Conservation (phyloP, 2,113 vertebrate species). For the Cacatua alba region DNA sequence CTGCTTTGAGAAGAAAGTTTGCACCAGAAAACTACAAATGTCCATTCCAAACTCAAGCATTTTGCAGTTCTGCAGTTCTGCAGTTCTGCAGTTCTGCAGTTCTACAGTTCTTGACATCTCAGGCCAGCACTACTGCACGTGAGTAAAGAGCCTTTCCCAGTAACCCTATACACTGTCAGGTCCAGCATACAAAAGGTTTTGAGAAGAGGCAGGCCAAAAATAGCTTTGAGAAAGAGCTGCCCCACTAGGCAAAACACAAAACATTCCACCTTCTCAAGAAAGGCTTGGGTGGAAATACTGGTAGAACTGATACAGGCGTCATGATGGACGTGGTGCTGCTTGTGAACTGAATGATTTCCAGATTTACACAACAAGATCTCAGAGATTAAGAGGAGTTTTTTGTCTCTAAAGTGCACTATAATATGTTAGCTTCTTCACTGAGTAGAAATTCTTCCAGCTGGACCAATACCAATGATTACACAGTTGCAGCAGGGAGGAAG, state of each 20-base stretch:
- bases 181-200: neutral
- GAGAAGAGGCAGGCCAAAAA: neutral
- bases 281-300: neutral
- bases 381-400: neutral
- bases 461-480: neutral
- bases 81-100: neutral
- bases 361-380: neutral
- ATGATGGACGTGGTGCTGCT: neutral
- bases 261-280: neutral
- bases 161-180: neutral
- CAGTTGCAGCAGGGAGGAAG: neutral
- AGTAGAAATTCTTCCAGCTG: neutral
- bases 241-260: neutral
- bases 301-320: neutral
- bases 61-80: neutral
- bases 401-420: neutral
- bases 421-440: neutral
- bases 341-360: neutral
- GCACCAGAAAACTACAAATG: neutral
- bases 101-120: fast-evolving
- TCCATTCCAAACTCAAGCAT: neutral
- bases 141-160: neutral
- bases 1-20: neutral
- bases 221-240: neutral
- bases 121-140: neutral